Percentiles rank a stretch among this genome's conserved stretches.
These are phyloP conservation scores for Callocephalon fimbriatum DNA, from an alignment of 2,113 vertebrate genomes.

Conservation along the genomic window DNA sequence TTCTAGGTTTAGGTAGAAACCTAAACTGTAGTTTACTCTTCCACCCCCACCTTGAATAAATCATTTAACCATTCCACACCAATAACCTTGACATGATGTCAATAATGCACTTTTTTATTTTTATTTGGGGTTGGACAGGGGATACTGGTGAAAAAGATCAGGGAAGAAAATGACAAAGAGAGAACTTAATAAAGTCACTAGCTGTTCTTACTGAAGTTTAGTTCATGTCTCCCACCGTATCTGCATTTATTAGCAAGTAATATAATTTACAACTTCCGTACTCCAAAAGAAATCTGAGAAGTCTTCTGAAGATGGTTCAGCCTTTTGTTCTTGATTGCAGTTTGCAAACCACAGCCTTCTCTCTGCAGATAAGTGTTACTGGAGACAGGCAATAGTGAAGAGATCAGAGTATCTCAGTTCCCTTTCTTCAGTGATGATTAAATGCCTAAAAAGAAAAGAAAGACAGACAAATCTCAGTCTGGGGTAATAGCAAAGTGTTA, in stretches of 20 bases:
- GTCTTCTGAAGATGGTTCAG: background rate
- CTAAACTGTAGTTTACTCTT: background rate
- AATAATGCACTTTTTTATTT: background rate
- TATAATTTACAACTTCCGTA: background rate
- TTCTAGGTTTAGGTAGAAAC: background rate
- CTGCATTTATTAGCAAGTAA: background rate
- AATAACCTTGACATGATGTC: background rate
- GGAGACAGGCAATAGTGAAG: background rate
- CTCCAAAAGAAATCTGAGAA: background rate
- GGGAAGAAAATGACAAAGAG: background rate
- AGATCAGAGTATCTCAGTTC: background rate
- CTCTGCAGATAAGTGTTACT: background rate
- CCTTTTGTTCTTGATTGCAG: background rate
- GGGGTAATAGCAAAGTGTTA: background rate
- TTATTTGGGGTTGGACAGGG: background rate
- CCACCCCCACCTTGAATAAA: background rate
- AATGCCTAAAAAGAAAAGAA: constrained; percentile 9
- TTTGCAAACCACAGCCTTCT: constrained; percentile 15
- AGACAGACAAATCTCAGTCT: background rate
- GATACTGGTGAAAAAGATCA: background rate
- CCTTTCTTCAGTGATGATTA: constrained; percentile 51
- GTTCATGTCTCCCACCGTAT: background rate
- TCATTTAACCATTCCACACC: background rate
- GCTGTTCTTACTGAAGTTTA: background rate
- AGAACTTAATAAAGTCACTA: background rate